Base-by-base conservation (phyloP, 2,888 invertebrate genomes). In the Epinotia nisella region DNA sequence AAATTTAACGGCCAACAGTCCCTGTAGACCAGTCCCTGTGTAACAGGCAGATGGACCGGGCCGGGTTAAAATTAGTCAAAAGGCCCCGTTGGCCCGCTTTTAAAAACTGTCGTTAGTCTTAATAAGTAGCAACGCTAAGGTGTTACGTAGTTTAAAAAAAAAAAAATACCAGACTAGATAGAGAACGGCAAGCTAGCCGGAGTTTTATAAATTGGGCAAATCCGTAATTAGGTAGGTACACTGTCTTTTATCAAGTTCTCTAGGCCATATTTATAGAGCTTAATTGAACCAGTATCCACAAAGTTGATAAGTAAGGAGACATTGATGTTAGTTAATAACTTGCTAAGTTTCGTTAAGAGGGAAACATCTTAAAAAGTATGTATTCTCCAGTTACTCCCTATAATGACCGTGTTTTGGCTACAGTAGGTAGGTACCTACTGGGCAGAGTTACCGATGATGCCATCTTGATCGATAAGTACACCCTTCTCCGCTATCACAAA, bases 401-500 rank as follows among this genome's bases (percentile, higher is more conserved):
- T n/a, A 17, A 35, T 17, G 35, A 17, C 56, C 24, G 58, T 29
- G 21, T 56, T 15, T 24, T 15, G 10, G 9, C 21, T 21, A 21
- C 9, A 21, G 19, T 21, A n/a, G n/a, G n/a, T n/a, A n/a, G n/a
- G n/a, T n/a, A n/a, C n/a, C n/a, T n/a, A 21, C 24, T n/a, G 1
- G 29, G 13, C n/a, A 1, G 35, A 35, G 35, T n/a, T 39, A 41
- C 5, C 41, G 13, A 21, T 49, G 9, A 24, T 58, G 15, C 19
- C 10, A 67, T 29, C 17, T 67, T 17, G 21, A 7, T 11, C 10
- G 29, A 10, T 58, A 29, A 15, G 3, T 17, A 19, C 4, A n/a
- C 19, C 7, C 17, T 7, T 4, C 15, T 10, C 53, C 9, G 17
- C 24, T 56, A 66, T 70, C 49, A 58, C 58, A 70, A 64, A 64